phyloP scores from a whole-genome alignment of 2,888 invertebrate genomes.

The Pristionchus exspectatus region DNA sequence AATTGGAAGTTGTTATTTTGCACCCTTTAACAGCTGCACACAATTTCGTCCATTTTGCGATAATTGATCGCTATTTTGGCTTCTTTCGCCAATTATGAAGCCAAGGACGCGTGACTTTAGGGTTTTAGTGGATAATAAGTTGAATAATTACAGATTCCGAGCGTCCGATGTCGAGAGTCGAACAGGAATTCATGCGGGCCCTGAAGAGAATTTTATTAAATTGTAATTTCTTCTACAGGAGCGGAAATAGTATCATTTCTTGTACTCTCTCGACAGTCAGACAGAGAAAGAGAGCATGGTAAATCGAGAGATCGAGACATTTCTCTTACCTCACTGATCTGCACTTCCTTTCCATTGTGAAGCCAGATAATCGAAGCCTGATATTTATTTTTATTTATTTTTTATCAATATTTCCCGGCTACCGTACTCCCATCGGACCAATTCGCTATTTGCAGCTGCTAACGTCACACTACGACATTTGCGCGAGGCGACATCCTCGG shows the following conservation, averaged over 20 bases:
- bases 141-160: slow-evolving; percentile 21
- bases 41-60: background rate
- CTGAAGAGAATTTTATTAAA: background rate
- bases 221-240: too few relatives aligned
- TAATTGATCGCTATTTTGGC: background rate
- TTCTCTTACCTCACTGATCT: background rate
- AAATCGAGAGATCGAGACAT: background rate
- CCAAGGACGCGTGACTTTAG: background rate
- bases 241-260: background rate
- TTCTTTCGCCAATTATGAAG: background rate
- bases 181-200: background rate
- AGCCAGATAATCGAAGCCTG: slow-evolving; percentile 29
- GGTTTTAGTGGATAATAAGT: background rate
- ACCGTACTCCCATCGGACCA: background rate
- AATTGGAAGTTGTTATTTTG: background rate
- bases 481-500: background rate
- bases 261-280: background rate
- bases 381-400: background rate
- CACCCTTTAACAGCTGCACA: background rate
- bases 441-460: background rate
- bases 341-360: slow-evolving; percentile 26
- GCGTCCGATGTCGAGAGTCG: background rate
- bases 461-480: background rate
- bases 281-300: background rate
- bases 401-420: background rate